Percentiles rank a stretch among this genome's conserved stretches.
Evolutionary conservation across 2,113 vertebrate genomes (phyloP).

Genomic region (Sceloporus tristichus): DNA sequence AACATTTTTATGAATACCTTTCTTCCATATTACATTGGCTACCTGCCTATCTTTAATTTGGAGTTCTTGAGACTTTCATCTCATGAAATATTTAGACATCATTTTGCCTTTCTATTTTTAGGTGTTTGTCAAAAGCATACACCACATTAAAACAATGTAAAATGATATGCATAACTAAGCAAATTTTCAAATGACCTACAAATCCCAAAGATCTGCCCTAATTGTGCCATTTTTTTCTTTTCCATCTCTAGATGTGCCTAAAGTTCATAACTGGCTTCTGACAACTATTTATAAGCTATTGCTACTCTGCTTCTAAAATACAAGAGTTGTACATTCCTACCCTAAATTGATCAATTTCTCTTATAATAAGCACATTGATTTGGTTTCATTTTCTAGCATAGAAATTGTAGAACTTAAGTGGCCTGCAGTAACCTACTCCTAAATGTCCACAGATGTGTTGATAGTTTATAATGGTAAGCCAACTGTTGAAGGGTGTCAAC

Average conservation of each 20-base stretch:
- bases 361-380: too few relatives aligned
- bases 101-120: constrained; percentile 69
- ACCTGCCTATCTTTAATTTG: constrained; percentile 71
- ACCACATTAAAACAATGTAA: constrained; percentile 51
- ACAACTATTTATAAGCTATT: neutral
- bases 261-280: neutral
- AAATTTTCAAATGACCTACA: neutral
- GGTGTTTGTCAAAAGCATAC: constrained; percentile 69
- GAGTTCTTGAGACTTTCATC: constrained; percentile 63
- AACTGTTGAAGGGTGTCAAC: neutral
- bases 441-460: neutral
- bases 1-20: constrained; percentile 50
- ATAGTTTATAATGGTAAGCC: neutral
- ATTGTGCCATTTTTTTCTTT: neutral
- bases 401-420: neutral
- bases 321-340: too few relatives aligned
- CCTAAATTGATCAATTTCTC: neutral
- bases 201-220: neutral
- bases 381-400: neutral
- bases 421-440: neutral
- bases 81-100: constrained; percentile 75
- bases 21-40: constrained; percentile 59
- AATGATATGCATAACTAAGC: neutral
- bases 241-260: neutral
- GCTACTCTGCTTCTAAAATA: neutral